Evolutionary conservation across 2,888 invertebrate species (phyloP).

Genomic region (Cheilosia pagana): DNA sequence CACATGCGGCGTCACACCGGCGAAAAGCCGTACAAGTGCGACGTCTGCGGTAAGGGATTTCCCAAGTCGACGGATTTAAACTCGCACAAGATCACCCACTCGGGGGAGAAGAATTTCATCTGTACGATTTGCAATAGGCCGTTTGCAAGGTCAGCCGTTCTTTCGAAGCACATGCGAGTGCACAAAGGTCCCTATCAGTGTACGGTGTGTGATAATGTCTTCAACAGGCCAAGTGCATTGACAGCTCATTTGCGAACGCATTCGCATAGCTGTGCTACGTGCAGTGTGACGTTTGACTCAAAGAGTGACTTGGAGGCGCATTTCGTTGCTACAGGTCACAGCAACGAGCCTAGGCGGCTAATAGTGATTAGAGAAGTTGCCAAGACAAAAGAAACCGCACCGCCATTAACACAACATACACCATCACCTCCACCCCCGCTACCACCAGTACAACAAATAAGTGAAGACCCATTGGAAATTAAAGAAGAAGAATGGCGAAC

Average conservation of each 20-base stretch:
- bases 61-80: conserved; percentile 74
- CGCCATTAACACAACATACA: not conserved
- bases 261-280: conserved; percentile 46
- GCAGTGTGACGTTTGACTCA: conserved; percentile 50
- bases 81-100: conserved; percentile 75
- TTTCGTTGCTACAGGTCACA: conserved; percentile 53
- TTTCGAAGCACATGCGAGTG: conserved; percentile 73
- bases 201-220: conserved; percentile 62
- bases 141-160: conserved; percentile 70
- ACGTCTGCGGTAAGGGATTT: conserved; percentile 75
- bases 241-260: conserved; percentile 68
- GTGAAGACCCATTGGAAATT: conserved; percentile 62
- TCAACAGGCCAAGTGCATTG: conserved; percentile 71
- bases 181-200: conserved; percentile 72
- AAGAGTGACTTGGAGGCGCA: conserved; percentile 47
- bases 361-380: conserved; percentile 34
- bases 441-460: conserved; percentile 7
- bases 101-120: conserved; percentile 71
- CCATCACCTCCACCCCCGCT: too few relatives aligned
- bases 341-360: conserved; percentile 41
- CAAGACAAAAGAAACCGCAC: not conserved
- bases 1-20: conserved; percentile 76
- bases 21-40: conserved; percentile 75
- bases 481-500: conserved; percentile 65
- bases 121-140: conserved; percentile 73